phyloP scores from a whole-genome alignment of 2,888 invertebrate species.

The Oligia latruncula region DNA sequence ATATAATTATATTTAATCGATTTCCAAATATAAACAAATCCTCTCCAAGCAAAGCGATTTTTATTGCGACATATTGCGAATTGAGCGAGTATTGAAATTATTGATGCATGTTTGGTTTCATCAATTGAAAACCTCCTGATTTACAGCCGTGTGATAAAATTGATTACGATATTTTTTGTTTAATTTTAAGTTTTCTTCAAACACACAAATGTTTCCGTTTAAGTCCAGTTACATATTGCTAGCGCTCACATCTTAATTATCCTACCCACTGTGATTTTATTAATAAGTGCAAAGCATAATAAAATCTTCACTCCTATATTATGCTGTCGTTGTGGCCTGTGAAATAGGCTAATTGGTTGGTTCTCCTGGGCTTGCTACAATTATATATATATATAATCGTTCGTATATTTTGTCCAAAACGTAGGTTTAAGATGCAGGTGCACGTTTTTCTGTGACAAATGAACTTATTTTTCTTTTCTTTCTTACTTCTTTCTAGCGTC shows the following conservation, averaged over 20 bases:
- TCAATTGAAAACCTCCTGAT: neutral
- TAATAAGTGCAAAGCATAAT: neutral
- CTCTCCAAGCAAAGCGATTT: constrained; percentile 3
- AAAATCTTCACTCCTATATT: neutral
- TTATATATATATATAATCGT: too few relatives aligned
- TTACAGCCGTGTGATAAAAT: neutral
- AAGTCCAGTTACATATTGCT: neutral
- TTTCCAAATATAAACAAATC: neutral
- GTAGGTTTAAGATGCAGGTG: neutral
- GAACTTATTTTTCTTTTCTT: neutral
- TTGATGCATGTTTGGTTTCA: neutral
- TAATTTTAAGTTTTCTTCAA: neutral
- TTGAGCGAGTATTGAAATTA: neutral
- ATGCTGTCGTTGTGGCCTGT: neutral
- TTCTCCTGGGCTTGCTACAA: neutral
- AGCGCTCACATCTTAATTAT: neutral
- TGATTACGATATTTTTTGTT: neutral
- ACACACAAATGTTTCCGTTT: neutral
- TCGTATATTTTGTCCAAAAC: neutral
- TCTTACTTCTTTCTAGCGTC: neutral
- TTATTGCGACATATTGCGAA: neutral
- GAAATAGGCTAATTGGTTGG: neutral
- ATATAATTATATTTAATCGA: neutral
- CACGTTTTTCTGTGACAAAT: neutral
- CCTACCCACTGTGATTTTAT: neutral